These are phyloP conservation scores for Lordiphosa collinella DNA, from an alignment of 1,140 invertebrate genomes.

Conservation along the genomic window DNA sequence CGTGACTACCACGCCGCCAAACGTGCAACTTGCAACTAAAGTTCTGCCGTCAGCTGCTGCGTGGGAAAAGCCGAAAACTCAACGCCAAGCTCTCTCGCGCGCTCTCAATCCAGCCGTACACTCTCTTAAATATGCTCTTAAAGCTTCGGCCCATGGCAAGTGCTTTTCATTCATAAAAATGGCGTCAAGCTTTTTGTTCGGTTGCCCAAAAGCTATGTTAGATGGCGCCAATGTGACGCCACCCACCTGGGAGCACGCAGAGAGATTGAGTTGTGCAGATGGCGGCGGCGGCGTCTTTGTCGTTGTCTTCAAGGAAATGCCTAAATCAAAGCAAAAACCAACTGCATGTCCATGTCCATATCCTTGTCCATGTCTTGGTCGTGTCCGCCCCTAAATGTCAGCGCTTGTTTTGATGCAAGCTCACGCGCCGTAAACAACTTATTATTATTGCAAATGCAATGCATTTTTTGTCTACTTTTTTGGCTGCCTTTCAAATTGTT, in stretches of 20 bases:
- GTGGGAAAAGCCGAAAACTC: background rate
- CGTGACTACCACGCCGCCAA: conserved; percentile 16
- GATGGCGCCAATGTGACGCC: conserved; percentile 51
- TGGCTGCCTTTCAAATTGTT: conserved; percentile 62
- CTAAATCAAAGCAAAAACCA: conserved; percentile 7
- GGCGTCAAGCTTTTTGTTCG: conserved; percentile 63
- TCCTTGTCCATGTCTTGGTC: conserved; percentile 44
- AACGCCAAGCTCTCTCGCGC: background rate
- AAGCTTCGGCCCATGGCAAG: conserved; percentile 35
- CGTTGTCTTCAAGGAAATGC: conserved; percentile 31
- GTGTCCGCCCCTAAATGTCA: conserved; percentile 75
- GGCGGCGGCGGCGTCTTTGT: background rate
- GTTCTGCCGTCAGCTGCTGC: conserved; percentile 21
- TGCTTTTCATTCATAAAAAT: conserved; percentile 75
- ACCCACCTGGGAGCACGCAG: background rate
- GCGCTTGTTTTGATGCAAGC: conserved; percentile 75
- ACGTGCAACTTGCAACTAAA: conserved; percentile 21
- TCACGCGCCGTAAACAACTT: conserved; percentile 76
- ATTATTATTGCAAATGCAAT: conserved; percentile 68
- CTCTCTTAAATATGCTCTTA: conserved; percentile 32
- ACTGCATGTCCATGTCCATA: conserved; percentile 36
- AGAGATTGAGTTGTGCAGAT: background rate
- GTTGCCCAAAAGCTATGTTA: conserved; percentile 56
- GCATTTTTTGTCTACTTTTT: conserved; percentile 40
- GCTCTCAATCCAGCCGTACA: background rate